Evolutionary conservation across 1,140 invertebrate genomes (phyloP).

Genomic region (Nymphalis io): DNA sequence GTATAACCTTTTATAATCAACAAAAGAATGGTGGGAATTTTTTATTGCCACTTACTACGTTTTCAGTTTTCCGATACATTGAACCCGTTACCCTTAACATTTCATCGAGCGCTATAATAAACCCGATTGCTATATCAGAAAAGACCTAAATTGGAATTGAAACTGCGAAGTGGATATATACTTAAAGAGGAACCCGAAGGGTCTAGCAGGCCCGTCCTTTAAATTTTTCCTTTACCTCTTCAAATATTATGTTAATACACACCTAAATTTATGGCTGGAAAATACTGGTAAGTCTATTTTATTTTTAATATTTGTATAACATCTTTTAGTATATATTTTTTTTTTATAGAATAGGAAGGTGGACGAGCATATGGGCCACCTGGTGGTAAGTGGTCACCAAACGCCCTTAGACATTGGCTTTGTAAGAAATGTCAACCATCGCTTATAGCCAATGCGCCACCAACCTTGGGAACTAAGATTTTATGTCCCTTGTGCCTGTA

Average conservation of each 20-base stretch:
- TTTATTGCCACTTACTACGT: constrained; percentile 32
- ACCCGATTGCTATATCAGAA: constrained; percentile 30
- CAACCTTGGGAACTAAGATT: no score
- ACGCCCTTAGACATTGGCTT: no score
- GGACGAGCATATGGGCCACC: no score
- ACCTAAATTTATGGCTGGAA: not conserved
- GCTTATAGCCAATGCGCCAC: no score
- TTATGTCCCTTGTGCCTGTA: no score
- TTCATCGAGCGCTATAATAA: constrained; percentile 30
- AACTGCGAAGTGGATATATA: constrained; percentile 24
- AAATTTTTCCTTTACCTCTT: constrained; percentile 21
- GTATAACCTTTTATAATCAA: constrained; percentile 9
- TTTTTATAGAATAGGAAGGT: no score
- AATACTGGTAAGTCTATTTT: not conserved
- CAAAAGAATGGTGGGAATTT: constrained; percentile 29
- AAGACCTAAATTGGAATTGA: constrained; percentile 28
- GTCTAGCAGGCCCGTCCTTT: constrained; percentile 8
- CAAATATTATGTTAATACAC: constrained; percentile 14
- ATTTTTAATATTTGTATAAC: no score
- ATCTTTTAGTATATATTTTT: not conserved
- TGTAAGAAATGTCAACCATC: no score
- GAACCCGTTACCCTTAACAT: constrained; percentile 31
- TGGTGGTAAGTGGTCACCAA: no score
- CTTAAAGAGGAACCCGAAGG: constrained; percentile 5
- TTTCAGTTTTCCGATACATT: constrained; percentile 34